Base-by-base conservation (phyloP, 2,888 invertebrate species). In the Morpho helenor region DNA sequence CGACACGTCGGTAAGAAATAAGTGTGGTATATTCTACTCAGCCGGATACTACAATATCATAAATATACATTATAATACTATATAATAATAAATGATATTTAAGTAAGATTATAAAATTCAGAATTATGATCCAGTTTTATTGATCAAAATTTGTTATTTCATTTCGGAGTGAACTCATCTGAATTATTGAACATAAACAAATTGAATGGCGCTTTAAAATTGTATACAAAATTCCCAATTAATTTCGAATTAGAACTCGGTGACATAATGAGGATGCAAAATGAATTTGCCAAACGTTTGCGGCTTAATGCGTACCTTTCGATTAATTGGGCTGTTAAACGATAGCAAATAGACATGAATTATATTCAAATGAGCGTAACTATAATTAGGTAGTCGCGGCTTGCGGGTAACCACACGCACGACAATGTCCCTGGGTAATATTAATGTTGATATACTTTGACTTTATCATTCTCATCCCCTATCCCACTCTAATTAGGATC, bases 201-300 rank as follows among this genome's bases (percentile, higher is more conserved):
- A 43, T 7, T 53, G 47, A 51, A 51, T 43, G 47, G 43, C 31
- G 42, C 31, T 53, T 52, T 51, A 50, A 58, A 48, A 63, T 60
- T 63, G 60, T 44, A 42, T 56, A 60, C 49, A 46, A 61, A 61
- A 61, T 64, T 64, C 63, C 56, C 59, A 63, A 63, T 63, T 60
- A 59, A 59, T 56, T 48, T 55, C 55, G 48, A 55, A 62, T 59
- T 59, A 59, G 61, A 53, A 59, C 51, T 52, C 55, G 58, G 52
- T 52, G 57, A 49, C 52, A n/a, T 58, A 64, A 64, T 65, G 61
- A 57, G 59, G 31, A 57, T 53, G 50, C 49, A 54, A 61, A 59
- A 59, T 56, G 56, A 56, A 58, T 57, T 50, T 22, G 40, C 42
- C 57, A 44, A 56, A 59, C 46, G 57, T 51, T 55, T 57, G 65